Evolutionary conservation across 2,888 invertebrate genomes (phyloP).

Genomic region (Pinctada fucata): DNA sequence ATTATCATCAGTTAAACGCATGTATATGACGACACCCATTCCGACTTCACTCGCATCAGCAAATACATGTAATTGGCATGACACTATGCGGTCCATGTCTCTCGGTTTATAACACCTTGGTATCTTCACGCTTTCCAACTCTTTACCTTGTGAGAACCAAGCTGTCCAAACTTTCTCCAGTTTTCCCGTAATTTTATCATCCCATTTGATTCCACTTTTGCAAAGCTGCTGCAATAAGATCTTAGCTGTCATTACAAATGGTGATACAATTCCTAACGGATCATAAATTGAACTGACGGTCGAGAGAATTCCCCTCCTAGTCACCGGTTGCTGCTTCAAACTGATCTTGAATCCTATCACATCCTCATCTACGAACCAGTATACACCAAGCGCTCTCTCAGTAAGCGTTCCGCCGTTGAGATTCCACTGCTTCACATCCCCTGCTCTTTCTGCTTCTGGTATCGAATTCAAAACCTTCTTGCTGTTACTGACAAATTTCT

Average conservation of each 20-base stretch:
- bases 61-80: slow-evolving; percentile 40
- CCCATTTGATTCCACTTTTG: slow-evolving; percentile 25
- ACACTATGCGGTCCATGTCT: slow-evolving; percentile 27
- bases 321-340: slow-evolving; percentile 8
- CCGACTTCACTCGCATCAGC: slow-evolving; percentile 44
- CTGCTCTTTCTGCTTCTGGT: slow-evolving; percentile 22
- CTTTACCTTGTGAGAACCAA: slow-evolving; percentile 24
- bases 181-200: slow-evolving; percentile 28
- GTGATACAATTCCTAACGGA: slow-evolving; percentile 32
- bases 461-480: slow-evolving; percentile 22
- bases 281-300: slow-evolving; percentile 33
- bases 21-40: slow-evolving; percentile 40
- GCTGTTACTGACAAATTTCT: slow-evolving; percentile 16
- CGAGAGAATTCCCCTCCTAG: slow-evolving; percentile 22
- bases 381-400: slow-evolving; percentile 18
- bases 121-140: slow-evolving; percentile 34
- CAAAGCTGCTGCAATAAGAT: slow-evolving; percentile 27
- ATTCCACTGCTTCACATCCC: slow-evolving; percentile 26
- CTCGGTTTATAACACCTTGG: slow-evolving; percentile 44
- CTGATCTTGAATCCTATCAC: slow-evolving; percentile 15
- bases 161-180: slow-evolving; percentile 21
- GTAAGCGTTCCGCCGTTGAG: slow-evolving; percentile 2
- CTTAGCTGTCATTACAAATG: slow-evolving; percentile 21
- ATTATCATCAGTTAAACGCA: slow-evolving; percentile 30
- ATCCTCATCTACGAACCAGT: slow-evolving; percentile 22